These are phyloP conservation scores for Rhynchonycteris naso DNA, from an alignment of 2,797 vertebrate genomes.

Conservation along the genomic window DNA sequence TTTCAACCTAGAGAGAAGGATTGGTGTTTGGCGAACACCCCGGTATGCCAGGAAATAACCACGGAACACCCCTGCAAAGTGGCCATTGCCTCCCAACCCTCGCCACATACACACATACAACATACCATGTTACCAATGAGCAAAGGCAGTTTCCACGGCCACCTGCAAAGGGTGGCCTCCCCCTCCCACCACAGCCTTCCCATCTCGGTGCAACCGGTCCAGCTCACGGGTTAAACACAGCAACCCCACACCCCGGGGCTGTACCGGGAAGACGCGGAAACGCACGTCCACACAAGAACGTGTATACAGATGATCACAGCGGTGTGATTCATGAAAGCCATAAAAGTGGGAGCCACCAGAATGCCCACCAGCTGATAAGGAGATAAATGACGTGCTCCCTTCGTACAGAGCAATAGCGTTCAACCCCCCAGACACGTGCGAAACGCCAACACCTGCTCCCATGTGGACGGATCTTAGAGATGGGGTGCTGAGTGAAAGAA, in stretches of 20 bases:
- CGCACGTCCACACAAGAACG: rapidly evolving
- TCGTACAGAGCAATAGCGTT: rapidly evolving
- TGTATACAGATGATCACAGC: rapidly evolving
- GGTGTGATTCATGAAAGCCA: rapidly evolving
- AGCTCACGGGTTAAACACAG: rapidly evolving
- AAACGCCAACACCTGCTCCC: rapidly evolving
- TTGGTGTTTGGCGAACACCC: rapidly evolving
- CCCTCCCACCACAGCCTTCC: rapidly evolving
- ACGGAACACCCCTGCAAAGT: rapidly evolving
- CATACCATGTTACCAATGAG: rapidly evolving
- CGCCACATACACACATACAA: too few relatives aligned
- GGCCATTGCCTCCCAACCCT: rapidly evolving
- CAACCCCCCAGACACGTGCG: rapidly evolving
- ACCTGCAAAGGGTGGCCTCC: background rate
- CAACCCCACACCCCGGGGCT: rapidly evolving
- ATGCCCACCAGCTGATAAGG: rapidly evolving
- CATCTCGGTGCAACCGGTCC: rapidly evolving
- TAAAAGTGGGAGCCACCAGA: rapidly evolving
- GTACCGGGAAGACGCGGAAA: rapidly evolving
- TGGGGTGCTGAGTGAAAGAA: rapidly evolving
- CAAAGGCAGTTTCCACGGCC: too few relatives aligned
- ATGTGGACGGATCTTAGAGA: rapidly evolving
- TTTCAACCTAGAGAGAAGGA: background rate
- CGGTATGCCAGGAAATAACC: rapidly evolving
- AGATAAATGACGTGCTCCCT: rapidly evolving